These are phyloP conservation scores for Mellivora capensis DNA, from an alignment of 2,113 vertebrate genomes.

Conservation along the genomic window DNA sequence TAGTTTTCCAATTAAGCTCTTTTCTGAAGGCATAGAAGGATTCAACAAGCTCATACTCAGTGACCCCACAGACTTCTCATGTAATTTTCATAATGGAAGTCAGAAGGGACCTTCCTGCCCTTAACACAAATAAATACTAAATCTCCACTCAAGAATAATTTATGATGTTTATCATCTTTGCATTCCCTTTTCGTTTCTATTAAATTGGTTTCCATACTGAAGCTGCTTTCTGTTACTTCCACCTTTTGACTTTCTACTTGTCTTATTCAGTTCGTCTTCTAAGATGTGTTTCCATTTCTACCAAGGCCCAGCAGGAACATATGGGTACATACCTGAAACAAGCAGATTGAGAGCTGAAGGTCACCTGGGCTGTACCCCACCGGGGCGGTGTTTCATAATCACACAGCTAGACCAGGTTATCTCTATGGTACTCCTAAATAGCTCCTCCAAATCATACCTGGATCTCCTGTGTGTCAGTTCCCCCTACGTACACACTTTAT, in stretches of 20 bases:
- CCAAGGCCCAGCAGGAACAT: neutral
- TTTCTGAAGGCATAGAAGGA: slow-evolving; percentile 14
- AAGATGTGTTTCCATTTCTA: neutral
- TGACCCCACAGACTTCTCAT: neutral
- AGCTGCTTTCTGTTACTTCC: slow-evolving; percentile 37
- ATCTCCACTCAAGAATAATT: slow-evolving; percentile 56
- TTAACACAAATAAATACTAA: slow-evolving; percentile 34
- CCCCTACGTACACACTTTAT: neutral
- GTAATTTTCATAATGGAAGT: neutral
- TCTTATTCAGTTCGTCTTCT: slow-evolving; percentile 56
- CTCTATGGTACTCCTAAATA: neutral
- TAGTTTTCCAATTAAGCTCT: slow-evolving; percentile 42
- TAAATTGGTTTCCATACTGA: neutral
- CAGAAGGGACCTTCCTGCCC: slow-evolving; percentile 25
- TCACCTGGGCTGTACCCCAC: neutral
- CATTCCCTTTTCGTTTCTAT: slow-evolving; percentile 26
- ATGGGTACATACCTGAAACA: neutral
- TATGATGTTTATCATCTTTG: slow-evolving; percentile 63
- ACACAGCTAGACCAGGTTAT: neutral
- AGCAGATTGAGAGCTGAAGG: neutral
- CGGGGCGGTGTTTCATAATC: neutral
- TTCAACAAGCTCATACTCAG: neutral
- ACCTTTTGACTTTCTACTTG: slow-evolving; percentile 56
- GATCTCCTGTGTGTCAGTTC: neutral
- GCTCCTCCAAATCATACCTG: neutral